A percentile compares a stretch with the other conserved stretches of the same genome.
These are phyloP conservation scores for Yponomeuta cagnagella DNA, from an alignment of 2,888 invertebrate species.

Conservation along the genomic window DNA sequence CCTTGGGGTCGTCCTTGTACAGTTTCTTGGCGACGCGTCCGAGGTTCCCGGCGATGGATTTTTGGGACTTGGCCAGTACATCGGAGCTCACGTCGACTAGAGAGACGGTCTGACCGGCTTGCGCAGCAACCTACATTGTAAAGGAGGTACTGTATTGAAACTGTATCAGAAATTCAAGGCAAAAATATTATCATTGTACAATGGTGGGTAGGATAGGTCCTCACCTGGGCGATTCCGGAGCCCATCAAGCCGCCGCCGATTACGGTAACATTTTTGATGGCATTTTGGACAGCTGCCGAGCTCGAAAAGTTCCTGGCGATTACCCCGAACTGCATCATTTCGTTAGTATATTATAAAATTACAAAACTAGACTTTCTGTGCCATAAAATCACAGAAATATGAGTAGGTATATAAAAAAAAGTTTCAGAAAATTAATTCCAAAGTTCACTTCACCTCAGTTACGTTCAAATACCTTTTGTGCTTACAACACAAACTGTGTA, in stretches of 20 bases:
- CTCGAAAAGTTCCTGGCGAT: conserved; percentile 57
- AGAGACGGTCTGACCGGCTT: conserved; percentile 87
- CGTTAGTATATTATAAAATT: neutral
- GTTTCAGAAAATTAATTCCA: conserved; percentile 24
- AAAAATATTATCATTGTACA: neutral
- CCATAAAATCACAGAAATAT: neutral
- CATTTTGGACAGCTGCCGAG: conserved; percentile 59
- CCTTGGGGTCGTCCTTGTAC: conserved; percentile 79
- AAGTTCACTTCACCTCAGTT: conserved; percentile 22
- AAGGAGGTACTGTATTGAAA: neutral
- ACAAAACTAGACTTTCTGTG: neutral
- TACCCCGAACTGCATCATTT: conserved; percentile 55
- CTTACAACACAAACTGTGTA: too few species aligned
- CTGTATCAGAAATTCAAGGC: neutral
- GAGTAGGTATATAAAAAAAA: conserved; percentile 15
- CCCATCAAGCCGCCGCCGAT: conserved; percentile 95
- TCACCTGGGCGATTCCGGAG: conserved; percentile 88
- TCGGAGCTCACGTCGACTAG: conserved; percentile 86
- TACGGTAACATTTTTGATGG: conserved; percentile 86
- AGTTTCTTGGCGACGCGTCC: conserved; percentile 86
- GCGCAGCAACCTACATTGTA: conserved; percentile 83
- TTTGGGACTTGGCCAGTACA: conserved; percentile 82
- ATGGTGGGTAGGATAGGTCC: neutral
- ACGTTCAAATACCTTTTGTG: conserved; percentile 1
- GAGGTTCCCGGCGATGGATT: conserved; percentile 81